Evolutionary conservation across 2,888 invertebrate genomes (phyloP), one percentile per base, ranked within the genome.

Genomic region (Mactromeris polynyma): DNA sequence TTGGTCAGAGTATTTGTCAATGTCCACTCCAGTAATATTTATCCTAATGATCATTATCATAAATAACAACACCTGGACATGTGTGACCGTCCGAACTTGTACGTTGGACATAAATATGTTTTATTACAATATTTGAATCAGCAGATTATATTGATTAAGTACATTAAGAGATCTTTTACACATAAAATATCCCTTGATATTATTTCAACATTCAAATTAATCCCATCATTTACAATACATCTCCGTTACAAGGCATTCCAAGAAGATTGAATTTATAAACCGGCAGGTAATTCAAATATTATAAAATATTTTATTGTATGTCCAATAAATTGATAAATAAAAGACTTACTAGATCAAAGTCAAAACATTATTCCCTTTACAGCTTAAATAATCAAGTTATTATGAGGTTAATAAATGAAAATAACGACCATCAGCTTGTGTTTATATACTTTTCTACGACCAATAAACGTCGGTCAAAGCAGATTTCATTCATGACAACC

Each of bases 1-100:
- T 54, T 14, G 36, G 78, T 54, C 78, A 36, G 36, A 19, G 31
- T 46, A 78, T 78, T 84, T 84, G 38, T 84, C 84, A 84, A 84
- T 78, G 84, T 77, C 78, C 54, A 36, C 33, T 77, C 1, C 1
- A 51, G 3, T 84, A 2, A 77, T n/a, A 54, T 77, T 2, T 78
- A 26, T 26, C n/a, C 19, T 51, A 38, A 46, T 36, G 36, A 33
- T 38, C 31, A 81, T 11, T 40, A 46, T 69, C 81, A 80, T 69
- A 81, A 42, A 51, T 40, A 9, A 21, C 64, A 42, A 81, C 84
- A 78, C 42, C 42, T 83, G 21, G 33, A 83, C 38, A 42, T 21
- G n/a, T n/a, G n/a, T n/a, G 26, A 21, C 0, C 17, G 73, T 73
- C 73, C 73, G 17, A 33, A 33, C 33, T 33, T 31, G 73, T 73